Conservation (phyloP, 2,888 invertebrate genomes). For the Drosophila quinaria region DNA sequence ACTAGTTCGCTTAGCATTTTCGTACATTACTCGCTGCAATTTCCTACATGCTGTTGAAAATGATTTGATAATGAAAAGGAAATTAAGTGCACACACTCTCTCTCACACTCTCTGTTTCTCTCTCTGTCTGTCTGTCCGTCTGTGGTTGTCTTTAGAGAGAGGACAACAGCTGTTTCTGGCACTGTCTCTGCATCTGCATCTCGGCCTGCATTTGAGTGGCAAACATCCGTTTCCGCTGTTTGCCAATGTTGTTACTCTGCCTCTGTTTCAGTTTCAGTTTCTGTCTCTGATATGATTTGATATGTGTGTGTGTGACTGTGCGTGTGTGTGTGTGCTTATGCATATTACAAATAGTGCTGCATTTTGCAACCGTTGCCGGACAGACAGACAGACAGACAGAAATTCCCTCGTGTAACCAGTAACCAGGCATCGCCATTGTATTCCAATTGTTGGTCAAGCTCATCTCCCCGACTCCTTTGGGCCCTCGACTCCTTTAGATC, state of each 20-base stretch:
- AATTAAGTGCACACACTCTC: conserved; percentile 59
- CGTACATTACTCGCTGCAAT: conserved; percentile 61
- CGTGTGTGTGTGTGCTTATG: conserved; percentile 41
- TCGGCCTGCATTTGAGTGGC: conserved; percentile 70
- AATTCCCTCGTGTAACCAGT: conserved; percentile 37
- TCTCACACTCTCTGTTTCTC: neutral
- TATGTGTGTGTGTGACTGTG: conserved; percentile 31
- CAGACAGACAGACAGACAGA: conserved; percentile 30
- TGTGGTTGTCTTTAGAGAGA: conserved; percentile 13
- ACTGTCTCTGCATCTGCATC: conserved; percentile 25
- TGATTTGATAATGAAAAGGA: conserved; percentile 74
- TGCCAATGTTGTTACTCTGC: conserved; percentile 47
- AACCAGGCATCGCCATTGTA: conserved; percentile 48
- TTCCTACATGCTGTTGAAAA: conserved; percentile 62
- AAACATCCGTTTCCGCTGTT: conserved; percentile 70
- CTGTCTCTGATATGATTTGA: conserved; percentile 45
- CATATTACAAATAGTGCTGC: conserved; percentile 63
- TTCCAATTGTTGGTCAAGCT: conserved; percentile 37
- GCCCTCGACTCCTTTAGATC: conserved; percentile 9
- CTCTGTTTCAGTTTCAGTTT: conserved; percentile 16
- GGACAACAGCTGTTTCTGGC: conserved; percentile 45
- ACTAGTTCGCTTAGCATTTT: conserved; percentile 20
- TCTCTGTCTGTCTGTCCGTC: neutral
- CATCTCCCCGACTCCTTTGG: conserved; percentile 5
- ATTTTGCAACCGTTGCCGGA: conserved; percentile 50